A percentile compares a stretch with the other conserved stretches of the same genome.
These are phyloP conservation scores for Gymnogyps californianus DNA, from an alignment of 2,113 vertebrate genomes.

Conservation along the genomic window DNA sequence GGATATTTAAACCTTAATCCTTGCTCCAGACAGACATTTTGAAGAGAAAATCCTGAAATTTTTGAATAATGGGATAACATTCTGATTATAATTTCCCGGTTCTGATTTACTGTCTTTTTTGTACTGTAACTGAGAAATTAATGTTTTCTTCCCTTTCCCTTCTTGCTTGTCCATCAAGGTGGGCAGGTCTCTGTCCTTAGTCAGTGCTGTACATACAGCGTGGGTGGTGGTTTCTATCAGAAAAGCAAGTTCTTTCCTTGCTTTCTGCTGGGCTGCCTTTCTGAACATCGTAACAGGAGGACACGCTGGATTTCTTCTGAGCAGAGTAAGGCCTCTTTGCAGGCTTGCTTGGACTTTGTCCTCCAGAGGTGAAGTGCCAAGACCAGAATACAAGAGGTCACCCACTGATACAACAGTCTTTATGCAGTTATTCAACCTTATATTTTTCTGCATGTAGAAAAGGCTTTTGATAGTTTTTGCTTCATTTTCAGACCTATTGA, in stretches of 20 bases:
- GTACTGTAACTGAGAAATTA: not conserved
- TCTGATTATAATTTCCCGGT: rapidly evolving
- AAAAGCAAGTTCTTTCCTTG: not conserved
- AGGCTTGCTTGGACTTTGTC: not conserved
- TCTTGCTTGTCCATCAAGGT: not conserved
- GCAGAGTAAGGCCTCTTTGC: too few species aligned
- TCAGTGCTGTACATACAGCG: rapidly evolving
- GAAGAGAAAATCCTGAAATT: not conserved
- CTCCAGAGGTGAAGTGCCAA: not conserved
- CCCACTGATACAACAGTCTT: not conserved
- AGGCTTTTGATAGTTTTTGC: not conserved
- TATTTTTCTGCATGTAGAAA: not conserved
- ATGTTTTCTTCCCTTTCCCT: not conserved
- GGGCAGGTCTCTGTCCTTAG: not conserved
- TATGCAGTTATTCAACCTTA: not conserved
- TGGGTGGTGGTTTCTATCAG: not conserved
- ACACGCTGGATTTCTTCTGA: not conserved
- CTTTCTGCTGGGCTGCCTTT: not conserved
- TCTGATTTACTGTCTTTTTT: not conserved
- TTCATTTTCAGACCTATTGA: not conserved
- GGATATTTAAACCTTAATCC: not conserved
- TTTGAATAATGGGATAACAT: not conserved
- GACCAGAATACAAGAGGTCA: too few species aligned
- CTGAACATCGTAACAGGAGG: not conserved
- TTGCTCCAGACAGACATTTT: not conserved